Conservation (phyloP, 1,140 invertebrate genomes). For the Ips nitidus region DNA sequence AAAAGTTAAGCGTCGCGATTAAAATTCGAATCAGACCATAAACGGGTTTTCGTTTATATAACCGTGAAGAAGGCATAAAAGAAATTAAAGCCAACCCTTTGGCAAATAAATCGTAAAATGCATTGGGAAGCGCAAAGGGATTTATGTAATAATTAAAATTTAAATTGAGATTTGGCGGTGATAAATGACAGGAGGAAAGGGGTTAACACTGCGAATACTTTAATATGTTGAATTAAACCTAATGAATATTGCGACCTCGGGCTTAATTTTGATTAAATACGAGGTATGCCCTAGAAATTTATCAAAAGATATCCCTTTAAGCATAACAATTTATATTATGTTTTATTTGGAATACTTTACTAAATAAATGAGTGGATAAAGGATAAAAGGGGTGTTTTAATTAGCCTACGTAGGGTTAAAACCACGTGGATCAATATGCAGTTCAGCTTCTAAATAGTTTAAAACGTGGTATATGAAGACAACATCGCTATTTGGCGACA, state of each 20-base stretch:
- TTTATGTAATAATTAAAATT: conserved; percentile 40
- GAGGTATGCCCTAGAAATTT: conserved; percentile 23
- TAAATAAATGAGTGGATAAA: conserved; percentile 9
- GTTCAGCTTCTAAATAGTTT: no score
- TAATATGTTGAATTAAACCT: conserved; percentile 38
- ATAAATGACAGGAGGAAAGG: conserved; percentile 37
- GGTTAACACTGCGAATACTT: conserved; percentile 36
- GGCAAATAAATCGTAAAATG: conserved; percentile 36
- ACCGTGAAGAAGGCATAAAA: conserved; percentile 26
- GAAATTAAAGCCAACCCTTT: conserved; percentile 38
- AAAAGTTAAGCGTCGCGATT: conserved; percentile 18
- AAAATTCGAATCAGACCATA: conserved; percentile 29
- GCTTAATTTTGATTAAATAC: conserved; percentile 36
- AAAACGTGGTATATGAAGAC: neutral
- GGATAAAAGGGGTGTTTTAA: neutral
- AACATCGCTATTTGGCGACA: neutral
- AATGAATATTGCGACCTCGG: conserved; percentile 37
- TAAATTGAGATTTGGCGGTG: conserved; percentile 38
- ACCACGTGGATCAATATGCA: no score
- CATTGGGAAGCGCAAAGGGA: conserved; percentile 32
- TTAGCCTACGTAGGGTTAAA: no score
- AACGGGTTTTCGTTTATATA: conserved; percentile 20
- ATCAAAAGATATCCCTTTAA: conserved; percentile 28
- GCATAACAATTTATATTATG: conserved; percentile 24
- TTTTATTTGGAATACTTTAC: conserved; percentile 14